Base-by-base conservation (phyloP, 2,888 invertebrate genomes). In the Nomada ruficornis region DNA sequence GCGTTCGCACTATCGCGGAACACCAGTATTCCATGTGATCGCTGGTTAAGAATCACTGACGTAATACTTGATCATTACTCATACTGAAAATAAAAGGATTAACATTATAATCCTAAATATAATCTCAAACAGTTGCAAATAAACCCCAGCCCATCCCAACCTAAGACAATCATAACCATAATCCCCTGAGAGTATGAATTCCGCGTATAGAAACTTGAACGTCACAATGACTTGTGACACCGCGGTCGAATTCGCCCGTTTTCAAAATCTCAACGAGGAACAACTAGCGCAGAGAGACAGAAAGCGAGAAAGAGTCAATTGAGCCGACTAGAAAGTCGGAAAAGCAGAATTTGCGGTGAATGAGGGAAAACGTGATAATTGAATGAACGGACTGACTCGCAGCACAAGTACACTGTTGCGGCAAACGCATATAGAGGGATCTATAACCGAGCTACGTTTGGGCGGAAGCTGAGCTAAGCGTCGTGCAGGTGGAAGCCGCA, bases 401-500 rank as follows among this genome's bases (percentile, higher is more conserved):
- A n/a, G 47, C 26, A 47, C 11, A 7, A 52, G 50, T 36, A 52
- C 52, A 29, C 18, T 18, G 3, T 13, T 18, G 18, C 18, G 26
- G 29, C n/a, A 23, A 10, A 20, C 29, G 42, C 62, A 23, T 15
- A 65, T n/a, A 15, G 36, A 36, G 23, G 67, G 62, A 52, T 26
- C 42, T 59, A 11, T 57, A 75, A 57, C 23, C 15, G 50, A 26
- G 20, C 26, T 4, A 47, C n/a, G 47, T 68, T 54, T 50, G 23
- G 47, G 18, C 42, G 59, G 70, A 68, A 54, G 20, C 67, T 62
- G 44, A 68, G 63, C 70, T 52, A 68, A 77, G 68, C 67, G 47
- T n/a, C 57, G n/a, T 29, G 67, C 80, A 83, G 87, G 77, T 85
- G 82, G 82, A 82, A 68, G 47, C 50, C 52, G 72, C 73, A 47